Evolutionary conservation across 2,888 invertebrate genomes (phyloP), one percentile per base, ranked within the genome.

Genomic region (Microctonus aethiopoides): DNA sequence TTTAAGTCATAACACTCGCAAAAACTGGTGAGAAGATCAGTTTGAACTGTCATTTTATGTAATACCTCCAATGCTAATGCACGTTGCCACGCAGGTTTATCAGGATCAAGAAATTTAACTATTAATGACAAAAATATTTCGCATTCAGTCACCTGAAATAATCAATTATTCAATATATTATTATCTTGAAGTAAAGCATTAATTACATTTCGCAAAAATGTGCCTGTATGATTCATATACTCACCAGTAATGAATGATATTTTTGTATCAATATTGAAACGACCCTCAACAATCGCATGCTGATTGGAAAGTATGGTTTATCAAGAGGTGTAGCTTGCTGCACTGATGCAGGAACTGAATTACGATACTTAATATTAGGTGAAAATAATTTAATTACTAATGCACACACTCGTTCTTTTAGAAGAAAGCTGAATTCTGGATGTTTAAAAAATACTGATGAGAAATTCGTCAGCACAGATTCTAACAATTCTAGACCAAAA

Each of bases 371-470:
- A n/a, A 99, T 95, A 86, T 98, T 99, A 11, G 99, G 99, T 26
- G 99, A 99, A 87, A 99, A 99, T 72, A 99, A 88, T 87, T 98
- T 95, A 76, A 99, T 99, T n/a, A 99, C 96, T 79, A 99, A 89
- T 0, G 99, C 98, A 86, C 99, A 99, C 0, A 99, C 98, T 74
- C 97, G 92, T 86, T 99, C 99, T 86, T 98, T 99, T 67, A 99
- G 87, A 39, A 99, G 88, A 83, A 97, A 95, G 79, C 95, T 93
- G 86, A 99, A 98, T 86, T 99, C 98, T 5, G 93, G 91, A 87
- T 97, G 96, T 95, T 94, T 94, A 81, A 93, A 94, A 87, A 96
- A 96, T 60, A 96, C 92, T 60, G 91, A 90, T 39, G 94, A 92
- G 87, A 95, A 96, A 80, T 94, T 93, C 52, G 93, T 94, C 57